Percentiles rank a stretch among this genome's conserved stretches.
phyloP scores from a whole-genome alignment of 2,113 vertebrate genomes.

The Elanoides forficatus region DNA sequence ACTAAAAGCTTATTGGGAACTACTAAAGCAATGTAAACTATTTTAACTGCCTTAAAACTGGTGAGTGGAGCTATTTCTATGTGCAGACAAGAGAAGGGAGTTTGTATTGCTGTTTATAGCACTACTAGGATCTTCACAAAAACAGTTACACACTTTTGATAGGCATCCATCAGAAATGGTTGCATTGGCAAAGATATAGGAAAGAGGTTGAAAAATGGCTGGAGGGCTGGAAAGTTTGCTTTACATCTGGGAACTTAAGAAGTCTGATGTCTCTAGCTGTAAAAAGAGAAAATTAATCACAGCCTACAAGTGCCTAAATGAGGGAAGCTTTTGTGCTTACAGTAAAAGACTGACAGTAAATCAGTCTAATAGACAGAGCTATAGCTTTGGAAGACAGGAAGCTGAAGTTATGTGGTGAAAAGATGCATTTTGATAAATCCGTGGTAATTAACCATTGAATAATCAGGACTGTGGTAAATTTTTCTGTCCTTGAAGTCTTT shows the following conservation, averaged over 20 bases:
- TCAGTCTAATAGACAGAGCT: not conserved
- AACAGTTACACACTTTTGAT: not conserved
- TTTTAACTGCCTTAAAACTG: not conserved
- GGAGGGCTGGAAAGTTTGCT: not conserved
- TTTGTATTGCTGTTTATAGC: not conserved
- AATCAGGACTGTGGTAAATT: not conserved
- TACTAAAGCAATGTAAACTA: not conserved
- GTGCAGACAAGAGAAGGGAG: not conserved
- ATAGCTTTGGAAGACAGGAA: not conserved
- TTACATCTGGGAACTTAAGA: not conserved
- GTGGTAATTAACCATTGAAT: not conserved
- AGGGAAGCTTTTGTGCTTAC: not conserved
- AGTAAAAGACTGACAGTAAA: not conserved
- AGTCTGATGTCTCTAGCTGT: not conserved
- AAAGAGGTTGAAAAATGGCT: not conserved
- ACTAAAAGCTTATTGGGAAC: not conserved
- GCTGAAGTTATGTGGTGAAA: not conserved
- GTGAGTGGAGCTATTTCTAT: not conserved
- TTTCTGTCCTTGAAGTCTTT: not conserved
- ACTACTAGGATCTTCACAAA: not conserved
- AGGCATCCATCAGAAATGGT: not conserved
- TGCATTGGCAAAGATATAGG: not conserved
- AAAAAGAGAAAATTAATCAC: slow-evolving; percentile 6
- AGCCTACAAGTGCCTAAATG: not conserved
- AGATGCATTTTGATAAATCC: not conserved